Evolutionary conservation across 2,113 vertebrate species (phyloP).

Genomic region (Lasiurus borealis): DNA sequence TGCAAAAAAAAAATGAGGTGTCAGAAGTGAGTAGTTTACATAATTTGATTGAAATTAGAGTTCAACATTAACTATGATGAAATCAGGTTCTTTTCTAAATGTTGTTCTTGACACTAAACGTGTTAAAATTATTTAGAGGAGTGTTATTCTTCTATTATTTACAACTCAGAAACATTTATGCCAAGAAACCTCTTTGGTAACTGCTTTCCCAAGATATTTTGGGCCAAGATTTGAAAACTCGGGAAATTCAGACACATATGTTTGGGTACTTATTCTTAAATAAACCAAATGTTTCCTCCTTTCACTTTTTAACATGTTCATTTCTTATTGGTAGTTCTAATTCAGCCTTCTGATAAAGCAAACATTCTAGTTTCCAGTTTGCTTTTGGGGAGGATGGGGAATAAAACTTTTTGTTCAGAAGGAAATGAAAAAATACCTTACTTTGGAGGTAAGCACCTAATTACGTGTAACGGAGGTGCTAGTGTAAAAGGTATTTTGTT

Average conservation of each 20-base stretch:
- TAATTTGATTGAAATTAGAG: constrained; percentile 59
- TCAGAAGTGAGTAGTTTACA: constrained; percentile 55
- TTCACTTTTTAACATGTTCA: constrained; percentile 64
- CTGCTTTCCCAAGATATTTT: constrained; percentile 69
- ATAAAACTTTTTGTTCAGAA: constrained; percentile 17
- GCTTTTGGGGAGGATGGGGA: background rate
- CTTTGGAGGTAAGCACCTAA: background rate
- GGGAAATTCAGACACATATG: constrained; percentile 52
- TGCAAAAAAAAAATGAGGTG: constrained; percentile 50
- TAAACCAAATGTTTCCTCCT: constrained; percentile 68
- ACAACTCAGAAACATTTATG: constrained; percentile 58
- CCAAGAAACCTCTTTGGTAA: constrained; percentile 61
- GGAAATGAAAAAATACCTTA: background rate
- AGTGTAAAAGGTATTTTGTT: constrained; percentile 2
- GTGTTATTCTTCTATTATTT: constrained; percentile 62
- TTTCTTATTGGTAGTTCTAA: constrained; percentile 59
- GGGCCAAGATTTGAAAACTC: constrained; percentile 69
- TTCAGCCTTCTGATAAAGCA: constrained; percentile 44
- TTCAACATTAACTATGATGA: constrained; percentile 47
- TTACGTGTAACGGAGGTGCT: constrained; percentile 10
- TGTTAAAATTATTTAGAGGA: constrained; percentile 70
- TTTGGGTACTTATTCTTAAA: constrained; percentile 66
- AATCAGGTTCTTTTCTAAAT: constrained; percentile 64
- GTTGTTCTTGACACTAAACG: constrained; percentile 59
- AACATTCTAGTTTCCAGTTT: background rate